phyloP scores from a whole-genome alignment of 1,140 invertebrate genomes.

The Aphaenogaster rudis region DNA sequence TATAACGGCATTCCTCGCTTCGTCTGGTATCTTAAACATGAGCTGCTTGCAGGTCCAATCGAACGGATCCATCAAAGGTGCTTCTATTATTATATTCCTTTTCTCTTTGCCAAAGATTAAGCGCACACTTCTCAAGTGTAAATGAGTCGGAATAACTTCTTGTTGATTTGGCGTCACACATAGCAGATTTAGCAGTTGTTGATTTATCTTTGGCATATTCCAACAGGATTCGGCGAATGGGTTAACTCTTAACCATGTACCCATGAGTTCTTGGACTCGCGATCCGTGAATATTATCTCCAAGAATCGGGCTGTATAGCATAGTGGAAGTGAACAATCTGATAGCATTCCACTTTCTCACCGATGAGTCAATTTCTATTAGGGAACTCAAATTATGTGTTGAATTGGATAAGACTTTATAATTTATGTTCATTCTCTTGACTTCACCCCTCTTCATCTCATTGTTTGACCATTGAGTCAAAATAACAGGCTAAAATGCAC shows the following conservation, averaged over 20 bases:
- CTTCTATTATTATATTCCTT: constrained; percentile 78
- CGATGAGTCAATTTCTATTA: constrained; percentile 82
- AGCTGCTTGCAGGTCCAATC: constrained; percentile 82
- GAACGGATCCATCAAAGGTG: constrained; percentile 82
- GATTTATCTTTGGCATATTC: constrained; percentile 72
- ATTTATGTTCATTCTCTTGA: constrained; percentile 77
- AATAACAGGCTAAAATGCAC: constrained; percentile 77
- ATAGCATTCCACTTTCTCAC: constrained; percentile 81
- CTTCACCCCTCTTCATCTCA: constrained; percentile 66
- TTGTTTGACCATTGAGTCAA: constrained; percentile 73
- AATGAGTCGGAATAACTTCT: constrained; percentile 84
- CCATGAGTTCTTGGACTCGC: constrained; percentile 81
- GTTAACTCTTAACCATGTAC: constrained; percentile 80
- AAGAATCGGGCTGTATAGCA: constrained; percentile 83
- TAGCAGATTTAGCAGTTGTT: constrained; percentile 70
- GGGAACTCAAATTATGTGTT: constrained; percentile 77
- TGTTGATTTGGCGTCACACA: constrained; percentile 63
- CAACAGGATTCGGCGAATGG: constrained; percentile 76
- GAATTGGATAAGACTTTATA: constrained; percentile 79
- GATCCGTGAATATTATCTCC: constrained; percentile 85
- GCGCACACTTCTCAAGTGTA: constrained; percentile 80
- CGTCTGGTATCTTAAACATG: constrained; percentile 66
- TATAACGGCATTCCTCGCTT: background rate
- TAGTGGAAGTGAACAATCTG: constrained; percentile 82
- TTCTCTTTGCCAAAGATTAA: constrained; percentile 71